Conservation (phyloP, 1,140 invertebrate species). For the Cherax quadricarinatus region DNA sequence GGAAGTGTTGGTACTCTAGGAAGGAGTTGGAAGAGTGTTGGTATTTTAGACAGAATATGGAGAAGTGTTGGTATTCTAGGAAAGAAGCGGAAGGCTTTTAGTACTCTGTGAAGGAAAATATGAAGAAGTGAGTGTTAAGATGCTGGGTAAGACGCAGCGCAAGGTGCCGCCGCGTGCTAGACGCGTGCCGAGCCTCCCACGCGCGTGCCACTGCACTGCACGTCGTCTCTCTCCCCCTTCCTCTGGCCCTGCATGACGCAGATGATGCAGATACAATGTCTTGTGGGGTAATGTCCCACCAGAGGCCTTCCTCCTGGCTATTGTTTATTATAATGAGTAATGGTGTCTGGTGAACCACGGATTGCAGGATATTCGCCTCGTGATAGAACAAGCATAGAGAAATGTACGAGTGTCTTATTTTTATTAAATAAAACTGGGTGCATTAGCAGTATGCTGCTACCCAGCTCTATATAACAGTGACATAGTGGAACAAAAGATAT, state of each 20-base stretch:
- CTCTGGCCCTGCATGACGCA: not conserved
- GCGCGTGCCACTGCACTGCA: constrained; percentile 24
- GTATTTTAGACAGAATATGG: too few relatives aligned
- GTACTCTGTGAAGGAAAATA: too few relatives aligned
- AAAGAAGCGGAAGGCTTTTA: too few relatives aligned
- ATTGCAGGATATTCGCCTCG: constrained; percentile 12
- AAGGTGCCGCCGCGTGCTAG: constrained; percentile 10
- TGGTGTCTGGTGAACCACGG: not conserved
- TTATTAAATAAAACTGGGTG: too few relatives aligned
- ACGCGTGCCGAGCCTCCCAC: constrained; percentile 28
- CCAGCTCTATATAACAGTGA: too few relatives aligned
- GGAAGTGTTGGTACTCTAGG: too few relatives aligned
- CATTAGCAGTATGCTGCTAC: too few relatives aligned
- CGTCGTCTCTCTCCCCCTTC: not conserved
- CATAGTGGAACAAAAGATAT: too few relatives aligned
- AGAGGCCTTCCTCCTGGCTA: not conserved
- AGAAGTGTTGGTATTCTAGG: too few relatives aligned
- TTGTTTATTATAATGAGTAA: not conserved
- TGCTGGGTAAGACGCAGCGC: not conserved
- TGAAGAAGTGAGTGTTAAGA: not conserved
- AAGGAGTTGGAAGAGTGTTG: too few relatives aligned
- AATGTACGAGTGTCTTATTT: not conserved
- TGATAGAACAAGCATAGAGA: not conserved
- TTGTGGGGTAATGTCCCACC: not conserved
- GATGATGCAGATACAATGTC: not conserved